Evolutionary conservation across 2,888 invertebrate genomes (phyloP).

Genomic region (Ernsta delagoae): DNA sequence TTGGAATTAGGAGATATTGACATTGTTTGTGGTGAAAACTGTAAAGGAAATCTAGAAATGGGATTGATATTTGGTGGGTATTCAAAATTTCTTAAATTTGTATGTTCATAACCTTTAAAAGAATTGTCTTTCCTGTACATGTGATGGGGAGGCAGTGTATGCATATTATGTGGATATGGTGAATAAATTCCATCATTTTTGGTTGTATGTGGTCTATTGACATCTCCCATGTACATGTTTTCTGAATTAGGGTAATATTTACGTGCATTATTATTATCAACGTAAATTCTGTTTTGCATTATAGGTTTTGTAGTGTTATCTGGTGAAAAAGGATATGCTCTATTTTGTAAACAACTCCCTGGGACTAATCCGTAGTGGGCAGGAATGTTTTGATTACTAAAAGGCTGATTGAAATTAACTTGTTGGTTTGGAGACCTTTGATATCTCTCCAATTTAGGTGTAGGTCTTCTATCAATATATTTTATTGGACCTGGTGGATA

Average conservation of each 20-base stretch:
- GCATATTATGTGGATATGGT: conserved; percentile 60
- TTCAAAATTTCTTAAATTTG: conserved; percentile 64
- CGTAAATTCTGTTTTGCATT: conserved; percentile 64
- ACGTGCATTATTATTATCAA: conserved; percentile 59
- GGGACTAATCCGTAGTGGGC: conserved; percentile 64
- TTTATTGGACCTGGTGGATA: conserved; percentile 68
- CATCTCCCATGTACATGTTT: conserved; percentile 67
- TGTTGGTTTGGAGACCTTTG: conserved; percentile 65
- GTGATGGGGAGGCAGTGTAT: conserved; percentile 59
- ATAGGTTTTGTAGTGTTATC: conserved; percentile 59
- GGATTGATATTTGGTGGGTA: conserved; percentile 59
- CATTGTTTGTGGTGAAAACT: conserved; percentile 73
- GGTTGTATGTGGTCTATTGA: conserved; percentile 56
- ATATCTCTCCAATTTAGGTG: conserved; percentile 67
- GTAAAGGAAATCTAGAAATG: conserved; percentile 63
- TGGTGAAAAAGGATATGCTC: conserved; percentile 63
- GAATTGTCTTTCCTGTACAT: conserved; percentile 68
- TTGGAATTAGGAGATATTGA: conserved; percentile 79
- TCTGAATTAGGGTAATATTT: conserved; percentile 65
- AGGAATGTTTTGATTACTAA: conserved; percentile 68
- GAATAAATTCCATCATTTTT: conserved; percentile 66
- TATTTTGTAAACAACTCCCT: conserved; percentile 66
- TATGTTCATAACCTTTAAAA: conserved; percentile 67
- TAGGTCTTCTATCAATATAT: conserved; percentile 70
- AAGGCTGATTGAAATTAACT: conserved; percentile 61